These are phyloP conservation scores for Peromyscus aztecus DNA, from an alignment of 2,797 vertebrate genomes.

Conservation along the genomic window DNA sequence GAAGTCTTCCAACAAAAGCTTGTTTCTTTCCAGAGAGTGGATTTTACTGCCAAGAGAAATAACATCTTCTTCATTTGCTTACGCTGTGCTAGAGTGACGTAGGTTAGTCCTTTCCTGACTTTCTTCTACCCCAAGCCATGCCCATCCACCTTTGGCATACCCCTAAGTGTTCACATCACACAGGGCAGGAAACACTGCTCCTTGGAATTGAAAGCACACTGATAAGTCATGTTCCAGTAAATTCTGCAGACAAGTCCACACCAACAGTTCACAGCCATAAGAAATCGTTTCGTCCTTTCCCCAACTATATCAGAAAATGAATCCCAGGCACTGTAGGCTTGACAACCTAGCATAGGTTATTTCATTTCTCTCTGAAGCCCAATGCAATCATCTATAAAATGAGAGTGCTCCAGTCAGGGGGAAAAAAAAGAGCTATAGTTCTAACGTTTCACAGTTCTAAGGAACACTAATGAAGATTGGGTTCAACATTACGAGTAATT, in stretches of 20 bases:
- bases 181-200: background rate
- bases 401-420: background rate
- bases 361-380: slow-evolving; percentile 20
- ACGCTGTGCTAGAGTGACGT: slow-evolving; percentile 23
- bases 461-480: slow-evolving; percentile 53
- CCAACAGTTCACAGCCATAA: background rate
- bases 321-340: background rate
- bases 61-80: slow-evolving; percentile 32
- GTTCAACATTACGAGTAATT: slow-evolving; percentile 53
- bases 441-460: slow-evolving; percentile 17
- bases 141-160: background rate
- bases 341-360: background rate
- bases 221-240: background rate
- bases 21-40: slow-evolving; percentile 72
- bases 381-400: slow-evolving; percentile 38
- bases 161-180: background rate
- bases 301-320: background rate
- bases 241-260: background rate
- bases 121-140: background rate
- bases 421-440: background rate
- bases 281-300: background rate
- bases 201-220: background rate
- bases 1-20: slow-evolving; percentile 67
- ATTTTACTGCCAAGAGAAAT: slow-evolving; percentile 70
- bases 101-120: slow-evolving; percentile 38